Evolutionary conservation across 2,888 invertebrate genomes (phyloP).

Genomic region (Agapostemon virescens): DNA sequence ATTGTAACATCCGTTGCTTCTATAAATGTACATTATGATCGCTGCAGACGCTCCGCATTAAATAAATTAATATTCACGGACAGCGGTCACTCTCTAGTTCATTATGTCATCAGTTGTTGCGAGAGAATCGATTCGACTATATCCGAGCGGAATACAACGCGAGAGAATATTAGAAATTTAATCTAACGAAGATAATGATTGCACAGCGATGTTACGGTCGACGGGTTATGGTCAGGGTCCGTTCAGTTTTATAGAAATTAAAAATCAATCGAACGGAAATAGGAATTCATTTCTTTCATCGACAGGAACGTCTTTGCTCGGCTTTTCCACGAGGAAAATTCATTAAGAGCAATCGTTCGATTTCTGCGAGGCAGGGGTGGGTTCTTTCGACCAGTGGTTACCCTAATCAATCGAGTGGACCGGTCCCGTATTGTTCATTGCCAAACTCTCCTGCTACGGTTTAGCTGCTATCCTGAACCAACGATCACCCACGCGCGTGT

Average conservation of each 20-base stretch:
- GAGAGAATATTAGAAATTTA: constrained; percentile 9
- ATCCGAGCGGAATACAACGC: background rate
- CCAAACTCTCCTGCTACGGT: background rate
- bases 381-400: background rate
- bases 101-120: background rate
- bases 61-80: background rate
- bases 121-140: background rate
- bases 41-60: background rate
- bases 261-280: background rate
- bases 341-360: background rate
- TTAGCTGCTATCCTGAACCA: background rate
- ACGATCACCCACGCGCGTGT: background rate
- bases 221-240: background rate
- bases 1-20: background rate
- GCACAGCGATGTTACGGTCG: background rate
- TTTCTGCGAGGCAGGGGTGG: background rate
- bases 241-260: background rate
- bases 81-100: background rate
- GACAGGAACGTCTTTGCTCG: background rate
- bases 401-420: background rate
- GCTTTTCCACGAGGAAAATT: background rate
- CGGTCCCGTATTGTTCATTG: background rate
- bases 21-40: background rate
- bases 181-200: constrained; percentile 8
- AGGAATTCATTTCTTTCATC: background rate